A percentile compares a stretch with the other conserved stretches of the same genome.
phyloP scores from a whole-genome alignment of 1,140 invertebrate genomes.

The Pseudomyrmex pallidus region DNA sequence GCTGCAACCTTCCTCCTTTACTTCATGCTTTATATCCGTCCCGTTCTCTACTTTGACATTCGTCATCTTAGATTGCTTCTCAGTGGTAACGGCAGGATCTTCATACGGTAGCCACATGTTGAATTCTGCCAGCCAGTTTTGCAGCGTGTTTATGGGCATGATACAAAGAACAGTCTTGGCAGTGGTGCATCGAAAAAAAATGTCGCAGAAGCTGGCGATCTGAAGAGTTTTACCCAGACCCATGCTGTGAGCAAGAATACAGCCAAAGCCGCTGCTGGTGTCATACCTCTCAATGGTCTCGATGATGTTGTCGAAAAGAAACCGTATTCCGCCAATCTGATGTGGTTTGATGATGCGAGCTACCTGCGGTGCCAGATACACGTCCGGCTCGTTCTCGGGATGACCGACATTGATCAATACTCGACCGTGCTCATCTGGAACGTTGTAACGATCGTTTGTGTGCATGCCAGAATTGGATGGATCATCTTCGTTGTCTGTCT shows the following conservation, averaged over 20 bases:
- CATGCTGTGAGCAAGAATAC: slow-evolving; percentile 99
- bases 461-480: slow-evolving; percentile 91
- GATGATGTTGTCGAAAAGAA: slow-evolving; percentile 98
- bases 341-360: slow-evolving; percentile 97
- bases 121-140: slow-evolving; percentile 99
- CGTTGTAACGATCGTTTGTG: slow-evolving; percentile 96
- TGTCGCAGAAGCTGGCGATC: slow-evolving; percentile 97
- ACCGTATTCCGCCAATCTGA: slow-evolving; percentile 97
- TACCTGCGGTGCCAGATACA: slow-evolving; percentile 97
- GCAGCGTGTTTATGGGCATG: slow-evolving; percentile 99
- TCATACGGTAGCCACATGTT: slow-evolving; percentile 96
- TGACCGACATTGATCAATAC: slow-evolving; percentile 99
- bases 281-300: slow-evolving; percentile 95
- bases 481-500: slow-evolving; percentile 88
- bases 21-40: slow-evolving; percentile 74
- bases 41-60: slow-evolving; percentile 73
- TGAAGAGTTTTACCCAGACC: slow-evolving; percentile 99
- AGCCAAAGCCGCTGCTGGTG: slow-evolving; percentile 97
- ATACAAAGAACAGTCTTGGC: slow-evolving; percentile 97
- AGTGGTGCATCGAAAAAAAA: slow-evolving; percentile 96
- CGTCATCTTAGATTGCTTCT: slow-evolving; percentile 67
- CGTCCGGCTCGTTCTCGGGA: slow-evolving; percentile 95
- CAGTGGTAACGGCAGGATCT: slow-evolving; percentile 74
- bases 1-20: slow-evolving; percentile 79
- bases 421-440: slow-evolving; percentile 95